Evolutionary conservation across 2,113 vertebrate genomes (phyloP), one percentile per base, ranked within the genome.

Genomic region (Mobula birostris): DNA sequence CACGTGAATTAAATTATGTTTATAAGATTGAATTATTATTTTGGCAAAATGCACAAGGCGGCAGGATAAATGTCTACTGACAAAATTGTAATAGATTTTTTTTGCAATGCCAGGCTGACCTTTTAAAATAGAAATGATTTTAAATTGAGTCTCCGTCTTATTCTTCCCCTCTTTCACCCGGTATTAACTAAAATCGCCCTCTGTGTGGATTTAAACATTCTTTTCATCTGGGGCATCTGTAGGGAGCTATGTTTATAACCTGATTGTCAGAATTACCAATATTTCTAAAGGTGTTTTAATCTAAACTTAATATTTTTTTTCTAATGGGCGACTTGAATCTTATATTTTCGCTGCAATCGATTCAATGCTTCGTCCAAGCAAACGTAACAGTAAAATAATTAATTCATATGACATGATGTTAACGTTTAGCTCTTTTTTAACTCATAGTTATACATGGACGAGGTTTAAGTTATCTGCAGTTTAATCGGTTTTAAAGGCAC

Each of bases 1-100:
- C 91, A 40, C 91, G 48, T 74, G 91, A 93, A 93, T 93, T 93
- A 93, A 93, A 93, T 93, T 93, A 93, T 93, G 91, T 93, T 93
- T 40, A 74, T 74, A 93, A 93, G 70, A 93, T 93, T 93, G 32
- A 93, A 93, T 93, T 93, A 93, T 93, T 93, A 93, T 93, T 70
- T 93, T 93, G 91, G 68, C 91, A 72, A 76, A 93, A 93, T 93
- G 91, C 91, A 93, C 91, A 76, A 56, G 91, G 91, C 91, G 70
- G 91, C 91, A 93, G 91, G 68, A 93, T 93, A 93, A 93, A 93
- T 93, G 91, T 93, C 91, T 93, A 15, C 70, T 76, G 68, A 76
- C 91, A 93, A 93, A 93, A 93, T 56, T 93, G 91, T 56, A 93
- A 93, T 93, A 93, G 91, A 93, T 93, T 93, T 93, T 68, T 68